phyloP scores from a whole-genome alignment of 2,797 vertebrate genomes.

The Limosa lapponica region DNA sequence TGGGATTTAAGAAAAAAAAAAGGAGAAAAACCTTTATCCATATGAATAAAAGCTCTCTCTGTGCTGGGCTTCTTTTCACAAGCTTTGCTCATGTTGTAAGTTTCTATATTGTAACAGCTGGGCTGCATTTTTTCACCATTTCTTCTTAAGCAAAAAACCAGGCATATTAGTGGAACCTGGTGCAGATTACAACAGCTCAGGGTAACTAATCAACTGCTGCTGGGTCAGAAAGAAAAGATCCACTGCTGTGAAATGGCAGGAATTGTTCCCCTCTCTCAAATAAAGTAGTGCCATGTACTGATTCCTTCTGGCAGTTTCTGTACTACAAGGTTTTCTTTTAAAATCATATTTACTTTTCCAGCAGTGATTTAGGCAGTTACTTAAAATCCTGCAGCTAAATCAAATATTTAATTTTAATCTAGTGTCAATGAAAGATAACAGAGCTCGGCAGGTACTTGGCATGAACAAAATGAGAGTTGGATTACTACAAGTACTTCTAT shows the following conservation, averaged over 20 bases:
- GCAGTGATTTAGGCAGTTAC: conserved; percentile 19
- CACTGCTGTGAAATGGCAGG: not conserved
- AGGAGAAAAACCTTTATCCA: not conserved
- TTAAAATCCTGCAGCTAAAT: conserved; percentile 47
- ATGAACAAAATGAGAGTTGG: not conserved
- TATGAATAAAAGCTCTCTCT: not conserved
- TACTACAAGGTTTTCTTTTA: conserved; percentile 27
- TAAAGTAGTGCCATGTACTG: not conserved
- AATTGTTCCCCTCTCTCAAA: not conserved
- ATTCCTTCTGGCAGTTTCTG: conserved; percentile 19
- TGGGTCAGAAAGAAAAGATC: conserved; percentile 21
- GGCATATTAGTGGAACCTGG: not conserved
- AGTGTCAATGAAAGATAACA: conserved; percentile 28
- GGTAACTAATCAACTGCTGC: conserved; percentile 27
- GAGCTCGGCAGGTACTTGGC: not conserved
- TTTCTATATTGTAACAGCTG: conserved; percentile 51
- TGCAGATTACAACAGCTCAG: conserved; percentile 35
- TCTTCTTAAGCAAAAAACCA: not conserved
- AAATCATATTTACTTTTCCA: conserved; percentile 33
- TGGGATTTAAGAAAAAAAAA: not conserved
- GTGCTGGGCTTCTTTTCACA: not conserved
- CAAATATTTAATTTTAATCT: conserved; percentile 51
- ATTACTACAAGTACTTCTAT: not conserved
- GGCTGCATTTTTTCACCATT: conserved; percentile 18
- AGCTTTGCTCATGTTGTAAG: not conserved